phyloP scores from a whole-genome alignment of 2,797 vertebrate genomes.

The Hybognathus amarus region DNA sequence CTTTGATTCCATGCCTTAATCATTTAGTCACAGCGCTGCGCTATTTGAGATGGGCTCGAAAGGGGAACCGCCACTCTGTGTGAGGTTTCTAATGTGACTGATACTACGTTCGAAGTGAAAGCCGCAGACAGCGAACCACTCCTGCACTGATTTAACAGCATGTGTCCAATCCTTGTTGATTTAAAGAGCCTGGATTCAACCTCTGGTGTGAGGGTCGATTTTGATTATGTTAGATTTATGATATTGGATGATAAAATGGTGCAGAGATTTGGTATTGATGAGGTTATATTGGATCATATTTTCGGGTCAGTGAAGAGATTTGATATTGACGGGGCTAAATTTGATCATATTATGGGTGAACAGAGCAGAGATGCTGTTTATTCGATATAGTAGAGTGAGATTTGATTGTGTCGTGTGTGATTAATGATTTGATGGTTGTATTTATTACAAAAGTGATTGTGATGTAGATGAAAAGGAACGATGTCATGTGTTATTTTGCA shows the following conservation, averaged over 20 bases:
- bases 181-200: constrained; percentile 24
- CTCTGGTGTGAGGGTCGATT: constrained; percentile 2
- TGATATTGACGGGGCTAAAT: constrained; percentile 26
- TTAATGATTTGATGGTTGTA: background rate
- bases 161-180: constrained; percentile 42
- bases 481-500: background rate
- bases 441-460: constrained; percentile 7
- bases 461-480: constrained; percentile 3
- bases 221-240: constrained; percentile 33
- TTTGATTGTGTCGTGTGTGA: constrained; percentile 17
- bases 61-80: constrained; percentile 33
- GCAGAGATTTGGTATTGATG: constrained; percentile 40
- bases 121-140: constrained; percentile 1
- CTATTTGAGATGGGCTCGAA: constrained; percentile 1
- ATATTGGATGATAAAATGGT: constrained; percentile 40
- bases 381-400: background rate
- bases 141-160: constrained; percentile 37
- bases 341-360: constrained; percentile 28
- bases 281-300: constrained; percentile 28
- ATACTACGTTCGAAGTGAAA: constrained; percentile 15
- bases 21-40: constrained; percentile 52
- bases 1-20: constrained; percentile 59
- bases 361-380: constrained; percentile 19
- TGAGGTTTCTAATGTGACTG: constrained; percentile 26
- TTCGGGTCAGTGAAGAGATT: constrained; percentile 35